Evolutionary conservation across 2,888 invertebrate species (phyloP).

Genomic region (Acanthoscelides obtectus): DNA sequence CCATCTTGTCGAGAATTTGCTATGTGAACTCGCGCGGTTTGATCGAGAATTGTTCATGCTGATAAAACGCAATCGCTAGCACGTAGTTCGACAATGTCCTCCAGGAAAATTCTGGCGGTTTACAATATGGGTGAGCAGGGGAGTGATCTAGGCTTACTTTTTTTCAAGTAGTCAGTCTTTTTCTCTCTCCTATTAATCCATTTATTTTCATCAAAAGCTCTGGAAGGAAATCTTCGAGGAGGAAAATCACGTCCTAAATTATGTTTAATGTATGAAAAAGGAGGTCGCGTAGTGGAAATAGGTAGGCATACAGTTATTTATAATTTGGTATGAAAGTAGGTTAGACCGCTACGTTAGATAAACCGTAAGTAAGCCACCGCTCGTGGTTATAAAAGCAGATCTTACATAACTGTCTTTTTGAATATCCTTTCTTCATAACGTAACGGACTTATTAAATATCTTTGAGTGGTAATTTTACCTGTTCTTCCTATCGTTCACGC

Average conservation of each 20-base stretch:
- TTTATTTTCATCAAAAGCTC: constrained; percentile 17
- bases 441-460: no score
- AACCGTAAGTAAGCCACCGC: not conserved
- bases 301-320: not conserved
- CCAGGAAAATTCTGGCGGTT: no score
- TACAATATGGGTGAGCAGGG: constrained; percentile 36
- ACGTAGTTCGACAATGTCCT: constrained; percentile 1
- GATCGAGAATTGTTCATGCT: not conserved
- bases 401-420: not conserved
- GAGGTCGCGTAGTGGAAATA: not conserved
- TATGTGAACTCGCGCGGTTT: constrained; percentile 10
- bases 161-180: constrained; percentile 40
- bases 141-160: constrained; percentile 41
- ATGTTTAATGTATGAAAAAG: not conserved
- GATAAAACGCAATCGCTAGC: not conserved
- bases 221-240: not conserved
- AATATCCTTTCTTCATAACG: not conserved
- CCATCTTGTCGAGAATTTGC: constrained; percentile 41
- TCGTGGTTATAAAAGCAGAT: not conserved
- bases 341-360: not conserved
- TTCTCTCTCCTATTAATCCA: constrained; percentile 44
- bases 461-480: no score
- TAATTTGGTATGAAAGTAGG: not conserved
- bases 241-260: not conserved
- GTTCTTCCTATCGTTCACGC: no score